Evolutionary conservation across 2,888 invertebrate genomes (phyloP), one percentile per base, ranked within the genome.

Genomic region (Agrochola lota): DNA sequence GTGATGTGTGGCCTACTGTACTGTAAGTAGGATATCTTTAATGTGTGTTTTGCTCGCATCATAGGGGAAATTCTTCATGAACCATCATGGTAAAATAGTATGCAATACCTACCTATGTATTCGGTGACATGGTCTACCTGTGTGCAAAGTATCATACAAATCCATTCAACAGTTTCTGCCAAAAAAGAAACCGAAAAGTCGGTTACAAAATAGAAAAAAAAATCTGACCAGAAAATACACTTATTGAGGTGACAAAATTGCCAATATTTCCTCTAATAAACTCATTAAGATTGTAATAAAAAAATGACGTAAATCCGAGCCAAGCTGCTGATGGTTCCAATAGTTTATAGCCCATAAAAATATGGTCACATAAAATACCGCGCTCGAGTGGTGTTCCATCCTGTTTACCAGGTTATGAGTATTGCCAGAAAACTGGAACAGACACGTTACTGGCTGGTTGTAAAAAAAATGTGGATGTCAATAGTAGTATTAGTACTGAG

Each of bases 221-320:
- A 46, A 17, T 35, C 46, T 5, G 8, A 49, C n/a, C 20, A 70
- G 11, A 59, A 8, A 6, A 35, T 23, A 52, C 35, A 35, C 15
- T 62, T 62, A 77, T 46, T 6, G 20, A 46, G 3, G 8, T 12
- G 5, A 62, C 17, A 11, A 55, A 83, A 84, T 63, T 43, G 64
- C 70, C 60, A 83, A 84, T 80, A 83, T 80, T 70, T 76, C 46
- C 43, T 26, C 62, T 46, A 80, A 80, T 73, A 72, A 84, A 80
- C 77, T 68, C 59, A 80, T 84, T 67, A 71, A 71, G 70, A 40
- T n/a, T 1, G 52, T 60, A 43, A 84, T 84, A 80, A 84, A 77
- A 80, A 71, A 62, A 7, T 69, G 63, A 71, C 80, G 55, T 84
- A 80, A 84, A 71, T 67, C 60, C 11, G 20, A 35, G 17, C 40